phyloP scores from a whole-genome alignment of 1,140 invertebrate species.

The Cryptotermes secundus region DNA sequence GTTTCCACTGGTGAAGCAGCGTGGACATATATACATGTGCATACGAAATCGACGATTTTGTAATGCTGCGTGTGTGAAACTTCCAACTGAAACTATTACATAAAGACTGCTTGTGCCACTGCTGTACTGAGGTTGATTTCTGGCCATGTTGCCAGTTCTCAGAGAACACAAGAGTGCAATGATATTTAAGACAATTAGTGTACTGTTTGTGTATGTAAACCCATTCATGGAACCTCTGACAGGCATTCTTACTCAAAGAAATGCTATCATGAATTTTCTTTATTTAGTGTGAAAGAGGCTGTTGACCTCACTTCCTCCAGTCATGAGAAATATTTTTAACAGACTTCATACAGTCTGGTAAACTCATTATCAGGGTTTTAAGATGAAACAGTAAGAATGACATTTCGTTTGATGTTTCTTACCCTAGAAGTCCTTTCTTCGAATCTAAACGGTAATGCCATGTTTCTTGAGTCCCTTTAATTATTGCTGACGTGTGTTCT shows the following conservation, averaged over 20 bases:
- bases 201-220: background rate
- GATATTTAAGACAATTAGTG: conserved; percentile 2
- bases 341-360: too few relatives aligned
- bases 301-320: background rate
- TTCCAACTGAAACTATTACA: background rate
- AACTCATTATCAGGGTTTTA: too few relatives aligned
- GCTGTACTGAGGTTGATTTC: background rate
- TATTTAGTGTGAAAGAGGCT: background rate
- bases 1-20: too few relatives aligned
- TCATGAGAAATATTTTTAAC: background rate
- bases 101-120: background rate
- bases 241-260: background rate
- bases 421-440: too few relatives aligned
- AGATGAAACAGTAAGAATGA: too few relatives aligned
- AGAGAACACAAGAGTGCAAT: background rate
- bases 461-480: too few relatives aligned
- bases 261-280: background rate
- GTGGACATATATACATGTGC: too few relatives aligned
- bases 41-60: too few relatives aligned
- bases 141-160: background rate
- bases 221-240: background rate
- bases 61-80: too few relatives aligned
- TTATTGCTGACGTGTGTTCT: too few relatives aligned
- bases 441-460: too few relatives aligned
- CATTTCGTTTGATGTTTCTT: too few relatives aligned